These are phyloP conservation scores for Hoplias malabaricus DNA, from an alignment of 2,113 vertebrate genomes.

Conservation along the genomic window DNA sequence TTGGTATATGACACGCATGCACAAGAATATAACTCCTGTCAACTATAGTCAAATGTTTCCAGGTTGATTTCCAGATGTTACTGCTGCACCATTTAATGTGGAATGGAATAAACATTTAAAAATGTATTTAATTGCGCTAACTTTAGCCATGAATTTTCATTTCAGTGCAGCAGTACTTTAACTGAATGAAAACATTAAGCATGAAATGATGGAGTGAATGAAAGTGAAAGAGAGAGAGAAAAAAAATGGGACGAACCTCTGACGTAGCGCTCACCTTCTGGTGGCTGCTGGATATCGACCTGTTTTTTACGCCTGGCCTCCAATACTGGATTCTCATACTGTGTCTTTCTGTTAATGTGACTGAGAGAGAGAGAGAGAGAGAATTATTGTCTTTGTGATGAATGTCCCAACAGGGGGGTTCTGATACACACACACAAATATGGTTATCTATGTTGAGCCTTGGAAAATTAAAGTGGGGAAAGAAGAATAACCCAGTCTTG, in stretches of 20 bases:
- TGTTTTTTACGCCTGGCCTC: conserved; percentile 92
- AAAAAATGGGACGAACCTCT: conserved; percentile 74
- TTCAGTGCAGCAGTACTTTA: too few species aligned
- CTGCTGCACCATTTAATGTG: too few species aligned
- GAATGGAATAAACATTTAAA: too few species aligned
- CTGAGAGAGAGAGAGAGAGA: conserved; percentile 64
- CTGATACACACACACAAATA: conserved; percentile 10
- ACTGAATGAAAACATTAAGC: too few species aligned
- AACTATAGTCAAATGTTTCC: too few species aligned
- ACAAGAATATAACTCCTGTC: too few species aligned
- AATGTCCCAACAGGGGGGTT: conserved; percentile 43
- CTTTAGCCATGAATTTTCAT: too few species aligned
- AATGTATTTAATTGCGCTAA: too few species aligned
- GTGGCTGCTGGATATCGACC: conserved; percentile 81
- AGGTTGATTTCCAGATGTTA: too few species aligned
- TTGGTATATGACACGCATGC: too few species aligned
- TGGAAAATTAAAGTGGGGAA: conserved; percentile 17
- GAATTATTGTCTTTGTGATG: conserved; percentile 37
- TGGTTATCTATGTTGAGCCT: background rate
- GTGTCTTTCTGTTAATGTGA: conserved; percentile 98
- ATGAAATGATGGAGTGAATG: background rate
- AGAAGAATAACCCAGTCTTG: background rate
- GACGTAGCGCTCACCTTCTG: conserved; percentile 90
- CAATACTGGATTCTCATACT: conserved; percentile 95
- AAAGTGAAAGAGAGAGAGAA: background rate